These are phyloP conservation scores for Zelleria hepariella DNA, from an alignment of 2,888 invertebrate genomes.

Conservation along the genomic window DNA sequence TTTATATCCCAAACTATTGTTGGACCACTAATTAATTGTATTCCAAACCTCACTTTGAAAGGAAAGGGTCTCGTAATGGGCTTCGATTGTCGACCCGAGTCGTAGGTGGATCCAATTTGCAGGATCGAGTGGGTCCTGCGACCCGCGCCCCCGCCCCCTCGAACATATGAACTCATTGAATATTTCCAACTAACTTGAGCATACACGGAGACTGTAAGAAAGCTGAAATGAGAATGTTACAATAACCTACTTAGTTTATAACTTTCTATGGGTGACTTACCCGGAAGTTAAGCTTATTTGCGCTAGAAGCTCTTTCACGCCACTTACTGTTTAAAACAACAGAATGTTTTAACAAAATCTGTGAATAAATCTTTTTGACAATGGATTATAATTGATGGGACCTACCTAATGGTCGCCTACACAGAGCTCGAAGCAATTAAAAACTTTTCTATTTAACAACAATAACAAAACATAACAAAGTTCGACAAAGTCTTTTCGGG, in stretches of 20 bases:
- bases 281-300: background rate
- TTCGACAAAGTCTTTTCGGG: conserved; percentile 22
- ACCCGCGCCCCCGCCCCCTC: background rate
- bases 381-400: too few species aligned
- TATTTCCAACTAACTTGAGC: conserved; percentile 32
- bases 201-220: conserved; percentile 14
- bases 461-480: conserved; percentile 40
- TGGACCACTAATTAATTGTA: background rate
- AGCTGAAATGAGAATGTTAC: background rate
- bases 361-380: too few species aligned
- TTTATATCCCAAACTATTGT: background rate
- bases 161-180: conserved; percentile 32
- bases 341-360: too few species aligned
- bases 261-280: background rate
- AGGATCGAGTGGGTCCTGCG: background rate
- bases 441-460: conserved; percentile 40
- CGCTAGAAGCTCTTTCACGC: background rate
- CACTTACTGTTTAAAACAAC: background rate
- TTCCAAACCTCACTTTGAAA: background rate
- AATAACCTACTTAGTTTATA: background rate
- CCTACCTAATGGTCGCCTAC: conserved; percentile 4
- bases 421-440: conserved; percentile 40
- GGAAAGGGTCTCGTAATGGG: background rate
- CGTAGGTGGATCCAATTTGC: background rate
- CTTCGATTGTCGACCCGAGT: background rate